These are phyloP conservation scores for Lasaia peninsularis DNA, from an alignment of 1,140 invertebrate species.

Conservation along the genomic window DNA sequence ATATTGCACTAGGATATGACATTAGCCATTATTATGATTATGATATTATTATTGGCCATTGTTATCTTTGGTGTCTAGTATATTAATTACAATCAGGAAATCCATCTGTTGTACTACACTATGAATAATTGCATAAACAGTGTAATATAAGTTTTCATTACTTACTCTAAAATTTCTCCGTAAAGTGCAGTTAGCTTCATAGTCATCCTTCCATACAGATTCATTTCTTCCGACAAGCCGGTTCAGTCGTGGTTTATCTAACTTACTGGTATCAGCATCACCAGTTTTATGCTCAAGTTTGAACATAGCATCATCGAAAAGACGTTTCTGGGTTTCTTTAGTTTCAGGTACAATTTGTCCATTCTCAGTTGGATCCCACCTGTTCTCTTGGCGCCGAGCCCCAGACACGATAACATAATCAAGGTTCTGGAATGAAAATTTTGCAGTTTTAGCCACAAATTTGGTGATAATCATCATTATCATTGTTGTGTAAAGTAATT, in stretches of 20 bases:
- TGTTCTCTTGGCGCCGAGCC: conserved; percentile 95
- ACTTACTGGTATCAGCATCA: conserved; percentile 86
- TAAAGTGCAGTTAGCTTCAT: conserved; percentile 89
- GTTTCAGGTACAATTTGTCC: conserved; percentile 95
- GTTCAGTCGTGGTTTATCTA: conserved; percentile 83
- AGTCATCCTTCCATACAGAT: conserved; percentile 92
- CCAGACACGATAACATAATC: conserved; percentile 98
- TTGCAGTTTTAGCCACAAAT: too few relatives aligned
- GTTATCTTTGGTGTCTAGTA: too few relatives aligned
- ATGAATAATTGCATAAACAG: too few relatives aligned
- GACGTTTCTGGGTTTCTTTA: conserved; percentile 90
- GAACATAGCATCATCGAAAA: conserved; percentile 97
- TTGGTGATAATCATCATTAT: too few relatives aligned
- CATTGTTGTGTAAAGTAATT: too few relatives aligned
- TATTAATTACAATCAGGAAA: too few relatives aligned
- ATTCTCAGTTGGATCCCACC: conserved; percentile 98
- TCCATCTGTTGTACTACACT: too few relatives aligned
- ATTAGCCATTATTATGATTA: too few relatives aligned
- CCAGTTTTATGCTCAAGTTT: conserved; percentile 94
- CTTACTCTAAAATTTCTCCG: conserved; percentile 90
- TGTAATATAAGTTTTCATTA: conserved; percentile 18
- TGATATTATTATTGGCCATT: too few relatives aligned
- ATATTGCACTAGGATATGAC: too few relatives aligned
- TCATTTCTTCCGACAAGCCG: conserved; percentile 88
- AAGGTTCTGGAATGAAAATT: conserved; percentile 85